These are phyloP conservation scores for Psylliodes chrysocephalus DNA, from an alignment of 2,888 invertebrate genomes.

Conservation along the genomic window DNA sequence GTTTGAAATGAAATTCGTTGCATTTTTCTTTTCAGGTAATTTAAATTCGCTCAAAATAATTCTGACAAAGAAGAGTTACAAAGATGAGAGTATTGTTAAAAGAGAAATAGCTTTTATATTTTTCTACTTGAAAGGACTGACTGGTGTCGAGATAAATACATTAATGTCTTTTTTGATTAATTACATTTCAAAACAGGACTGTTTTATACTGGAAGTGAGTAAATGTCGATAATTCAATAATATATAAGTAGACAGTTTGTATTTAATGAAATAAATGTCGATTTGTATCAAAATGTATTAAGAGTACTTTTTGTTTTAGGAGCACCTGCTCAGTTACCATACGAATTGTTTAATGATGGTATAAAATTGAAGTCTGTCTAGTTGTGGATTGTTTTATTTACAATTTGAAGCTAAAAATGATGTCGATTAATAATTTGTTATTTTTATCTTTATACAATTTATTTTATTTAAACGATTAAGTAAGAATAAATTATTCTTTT, in stretches of 20 bases:
- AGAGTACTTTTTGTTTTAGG: constrained; percentile 3
- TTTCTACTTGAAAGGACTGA: constrained; percentile 30
- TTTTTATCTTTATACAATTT: too few relatives aligned
- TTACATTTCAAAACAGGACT: constrained; percentile 4
- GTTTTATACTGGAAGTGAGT: constrained; percentile 17
- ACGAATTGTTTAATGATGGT: not conserved
- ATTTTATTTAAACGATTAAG: too few relatives aligned
- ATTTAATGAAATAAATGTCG: too few relatives aligned
- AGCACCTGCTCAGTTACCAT: not conserved
- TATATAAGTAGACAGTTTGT: too few relatives aligned
- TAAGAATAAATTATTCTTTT: too few relatives aligned
- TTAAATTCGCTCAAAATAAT: constrained; percentile 37
- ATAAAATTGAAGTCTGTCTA: too few relatives aligned
- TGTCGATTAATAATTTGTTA: too few relatives aligned
- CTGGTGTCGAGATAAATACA: not conserved
- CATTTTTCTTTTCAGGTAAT: constrained; percentile 37
- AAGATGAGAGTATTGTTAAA: constrained; percentile 39
- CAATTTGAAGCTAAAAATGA: too few relatives aligned
- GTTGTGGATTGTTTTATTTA: too few relatives aligned
- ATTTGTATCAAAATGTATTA: not conserved
- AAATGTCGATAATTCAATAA: too few relatives aligned
- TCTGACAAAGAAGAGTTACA: constrained; percentile 26
- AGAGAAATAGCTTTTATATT: constrained; percentile 46
- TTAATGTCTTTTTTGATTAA: not conserved
- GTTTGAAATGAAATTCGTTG: not conserved